Conservation (phyloP, 2,888 invertebrate species). For the Eubasilissa splendida region DNA sequence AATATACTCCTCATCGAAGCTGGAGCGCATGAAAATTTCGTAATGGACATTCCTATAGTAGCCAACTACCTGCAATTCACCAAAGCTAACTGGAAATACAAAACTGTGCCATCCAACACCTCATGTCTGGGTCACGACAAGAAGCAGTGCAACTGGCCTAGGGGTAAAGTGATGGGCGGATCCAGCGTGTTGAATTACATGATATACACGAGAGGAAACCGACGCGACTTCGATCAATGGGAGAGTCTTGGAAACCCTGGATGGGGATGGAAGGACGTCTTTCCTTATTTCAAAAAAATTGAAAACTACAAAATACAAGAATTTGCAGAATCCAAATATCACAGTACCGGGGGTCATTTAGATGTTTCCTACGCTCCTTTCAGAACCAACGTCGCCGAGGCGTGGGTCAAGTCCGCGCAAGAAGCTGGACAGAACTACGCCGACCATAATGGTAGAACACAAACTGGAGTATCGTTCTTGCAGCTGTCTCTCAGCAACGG, state of each 20-base stretch:
- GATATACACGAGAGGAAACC: slow-evolving; percentile 83
- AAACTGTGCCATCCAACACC: slow-evolving; percentile 81
- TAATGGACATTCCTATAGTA: slow-evolving; percentile 84
- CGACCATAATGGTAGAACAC: slow-evolving; percentile 77
- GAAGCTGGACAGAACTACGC: slow-evolving; percentile 75
- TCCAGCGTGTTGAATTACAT: slow-evolving; percentile 86
- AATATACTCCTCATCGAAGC: slow-evolving; percentile 82
- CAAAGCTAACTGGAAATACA: slow-evolving; percentile 85
- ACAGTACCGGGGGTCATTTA: slow-evolving; percentile 73
- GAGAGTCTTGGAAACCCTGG: slow-evolving; percentile 79
- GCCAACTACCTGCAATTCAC: slow-evolving; percentile 82
- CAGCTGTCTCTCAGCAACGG: slow-evolving; percentile 79
- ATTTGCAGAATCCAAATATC: slow-evolving; percentile 70
- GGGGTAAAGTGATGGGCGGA: slow-evolving; percentile 89
- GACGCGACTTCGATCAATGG: slow-evolving; percentile 85
- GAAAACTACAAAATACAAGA: slow-evolving; percentile 79
- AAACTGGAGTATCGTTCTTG: slow-evolving; percentile 75
- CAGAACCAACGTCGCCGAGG: slow-evolving; percentile 69
- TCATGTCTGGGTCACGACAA: slow-evolving; percentile 84
- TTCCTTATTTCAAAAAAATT: slow-evolving; percentile 85
- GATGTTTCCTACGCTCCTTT: slow-evolving; percentile 73
- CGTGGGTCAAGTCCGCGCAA: slow-evolving; percentile 76
- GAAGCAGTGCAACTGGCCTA: slow-evolving; percentile 83
- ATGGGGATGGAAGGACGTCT: slow-evolving; percentile 81
- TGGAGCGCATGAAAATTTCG: slow-evolving; percentile 78